Conservation (phyloP, 2,113 vertebrate genomes). For the Chloroceryle aenea region DNA sequence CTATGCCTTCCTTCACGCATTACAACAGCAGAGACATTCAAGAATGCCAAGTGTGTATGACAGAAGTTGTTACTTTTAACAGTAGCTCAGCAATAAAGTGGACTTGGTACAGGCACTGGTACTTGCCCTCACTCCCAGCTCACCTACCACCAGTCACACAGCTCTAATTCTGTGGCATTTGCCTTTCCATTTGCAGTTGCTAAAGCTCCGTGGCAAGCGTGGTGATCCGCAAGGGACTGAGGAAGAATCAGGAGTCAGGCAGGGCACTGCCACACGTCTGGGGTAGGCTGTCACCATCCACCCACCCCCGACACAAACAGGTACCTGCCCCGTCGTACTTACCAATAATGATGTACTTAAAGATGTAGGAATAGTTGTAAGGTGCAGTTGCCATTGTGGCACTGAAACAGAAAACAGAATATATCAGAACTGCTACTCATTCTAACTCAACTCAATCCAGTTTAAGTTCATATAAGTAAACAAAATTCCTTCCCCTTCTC, state of each 20-base stretch:
- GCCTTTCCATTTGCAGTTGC: neutral
- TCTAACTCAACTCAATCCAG: neutral
- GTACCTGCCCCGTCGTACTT: slow-evolving; percentile 62
- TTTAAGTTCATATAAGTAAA: neutral
- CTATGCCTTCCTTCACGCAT: neutral
- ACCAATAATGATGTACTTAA: slow-evolving; percentile 99
- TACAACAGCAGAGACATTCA: neutral
- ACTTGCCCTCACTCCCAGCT: neutral
- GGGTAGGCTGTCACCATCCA: rapidly evolving
- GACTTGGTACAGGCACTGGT: neutral
- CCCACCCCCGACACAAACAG: rapidly evolving
- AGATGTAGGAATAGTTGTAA: slow-evolving; percentile 99
- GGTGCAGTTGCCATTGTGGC: slow-evolving; percentile 96
- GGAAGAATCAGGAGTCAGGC: neutral
- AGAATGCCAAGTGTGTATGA: neutral
- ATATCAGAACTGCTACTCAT: neutral
- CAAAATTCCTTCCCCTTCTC: no score
- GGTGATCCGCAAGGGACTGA: neutral
- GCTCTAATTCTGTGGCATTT: neutral
- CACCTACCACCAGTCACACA: neutral
- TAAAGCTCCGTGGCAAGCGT: neutral
- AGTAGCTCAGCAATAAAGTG: neutral
- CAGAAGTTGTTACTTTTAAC: neutral
- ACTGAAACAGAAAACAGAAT: slow-evolving; percentile 70
- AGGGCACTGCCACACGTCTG: neutral